A percentile compares a stretch with the other conserved stretches of the same genome.
phyloP scores from a whole-genome alignment of 2,113 vertebrate species.

The Albula glossodonta region DNA sequence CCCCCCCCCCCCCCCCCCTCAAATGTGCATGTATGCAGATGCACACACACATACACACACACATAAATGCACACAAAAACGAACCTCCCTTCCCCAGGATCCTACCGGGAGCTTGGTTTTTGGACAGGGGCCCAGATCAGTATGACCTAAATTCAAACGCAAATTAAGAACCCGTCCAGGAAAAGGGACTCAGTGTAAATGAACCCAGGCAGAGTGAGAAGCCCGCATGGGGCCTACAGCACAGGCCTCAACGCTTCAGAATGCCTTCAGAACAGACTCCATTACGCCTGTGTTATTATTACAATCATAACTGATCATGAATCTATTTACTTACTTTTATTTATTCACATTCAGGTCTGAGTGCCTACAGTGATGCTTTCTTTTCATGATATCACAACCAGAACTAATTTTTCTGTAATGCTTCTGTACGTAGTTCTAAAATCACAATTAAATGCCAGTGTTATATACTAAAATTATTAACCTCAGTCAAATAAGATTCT shows the following conservation, averaged over 20 bases:
- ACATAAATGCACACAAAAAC: background rate
- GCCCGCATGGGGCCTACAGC: constrained; percentile 48
- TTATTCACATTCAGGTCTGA: background rate
- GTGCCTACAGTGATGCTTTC: background rate
- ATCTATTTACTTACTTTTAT: background rate
- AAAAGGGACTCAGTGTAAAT: constrained; percentile 65
- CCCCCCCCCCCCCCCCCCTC: too few species aligned
- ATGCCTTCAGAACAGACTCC: constrained; percentile 69
- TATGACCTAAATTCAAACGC: constrained; percentile 72
- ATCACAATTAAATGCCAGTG: background rate
- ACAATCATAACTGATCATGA: background rate
- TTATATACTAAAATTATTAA: background rate
- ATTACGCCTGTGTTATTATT: background rate
- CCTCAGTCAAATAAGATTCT: background rate
- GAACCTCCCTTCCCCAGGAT: constrained; percentile 3
- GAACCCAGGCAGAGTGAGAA: constrained; percentile 58
- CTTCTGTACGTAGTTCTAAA: background rate
- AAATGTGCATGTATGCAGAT: too few species aligned
- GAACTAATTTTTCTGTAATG: background rate
- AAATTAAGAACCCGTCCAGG: constrained; percentile 62
- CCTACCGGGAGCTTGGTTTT: constrained; percentile 49
- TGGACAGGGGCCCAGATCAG: constrained; percentile 70
- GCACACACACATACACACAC: background rate
- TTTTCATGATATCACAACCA: background rate
- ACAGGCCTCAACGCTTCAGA: constrained; percentile 38